Evolutionary conservation across 64 coral and sea anemone genomes (phyloP).

Genomic region (Montipora cactus): DNA sequence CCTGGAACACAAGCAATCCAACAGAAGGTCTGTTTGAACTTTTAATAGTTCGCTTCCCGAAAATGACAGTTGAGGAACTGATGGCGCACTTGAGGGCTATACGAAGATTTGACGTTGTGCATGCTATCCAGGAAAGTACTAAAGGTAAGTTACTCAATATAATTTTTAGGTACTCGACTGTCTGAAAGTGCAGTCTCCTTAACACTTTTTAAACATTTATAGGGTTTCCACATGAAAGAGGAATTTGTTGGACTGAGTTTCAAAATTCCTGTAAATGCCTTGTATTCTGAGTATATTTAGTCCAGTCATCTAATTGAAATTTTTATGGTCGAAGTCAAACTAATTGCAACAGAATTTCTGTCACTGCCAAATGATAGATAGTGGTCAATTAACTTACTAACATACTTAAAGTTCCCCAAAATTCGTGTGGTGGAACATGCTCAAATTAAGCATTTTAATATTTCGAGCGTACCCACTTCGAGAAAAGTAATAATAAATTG

Average conservation of each 20-base stretch:
- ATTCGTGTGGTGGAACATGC: constrained; percentile 30
- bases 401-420: constrained; percentile 52
- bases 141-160: not conserved
- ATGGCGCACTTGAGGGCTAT: not conserved
- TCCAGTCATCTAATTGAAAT: constrained; percentile 45
- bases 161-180: not conserved
- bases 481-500: constrained; percentile 42
- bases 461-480: constrained; percentile 12
- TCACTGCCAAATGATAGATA: constrained; percentile 38
- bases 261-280: not conserved
- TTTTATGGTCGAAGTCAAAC: constrained; percentile 53
- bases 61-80: not conserved
- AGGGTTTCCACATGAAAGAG: not conserved
- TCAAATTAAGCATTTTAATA: constrained; percentile 19
- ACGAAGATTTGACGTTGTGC: not conserved
- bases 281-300: not conserved
- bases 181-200: not conserved
- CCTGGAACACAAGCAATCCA: not conserved
- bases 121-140: not conserved
- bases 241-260: not conserved
- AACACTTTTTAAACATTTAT: not conserved
- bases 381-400: constrained; percentile 52
- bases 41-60: not conserved
- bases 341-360: constrained; percentile 52
- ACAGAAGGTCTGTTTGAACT: constrained; percentile 14